Conservation (phyloP, 2,113 vertebrate species). For the Lepidiolamprologus cunningtoni region DNA sequence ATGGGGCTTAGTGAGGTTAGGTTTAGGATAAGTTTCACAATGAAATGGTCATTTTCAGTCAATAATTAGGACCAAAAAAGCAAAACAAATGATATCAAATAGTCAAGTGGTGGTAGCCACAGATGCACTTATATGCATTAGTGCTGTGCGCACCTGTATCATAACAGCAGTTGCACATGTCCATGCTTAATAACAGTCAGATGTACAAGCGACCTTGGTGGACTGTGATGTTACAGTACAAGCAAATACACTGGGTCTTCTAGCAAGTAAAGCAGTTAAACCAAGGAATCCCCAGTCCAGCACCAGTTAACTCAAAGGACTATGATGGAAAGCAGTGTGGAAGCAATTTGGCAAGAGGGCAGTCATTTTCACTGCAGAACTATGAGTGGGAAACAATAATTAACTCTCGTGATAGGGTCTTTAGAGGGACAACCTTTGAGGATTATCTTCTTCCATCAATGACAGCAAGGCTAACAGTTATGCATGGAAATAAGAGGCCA, state of each 20-base stretch:
- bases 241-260: background rate
- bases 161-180: background rate
- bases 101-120: background rate
- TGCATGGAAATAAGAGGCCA: conserved; percentile 37
- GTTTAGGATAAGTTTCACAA: background rate
- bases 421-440: conserved; percentile 34
- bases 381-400: conserved; percentile 30
- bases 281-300: background rate
- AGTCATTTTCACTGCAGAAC: conserved; percentile 31
- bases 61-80: background rate
- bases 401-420: conserved; percentile 27
- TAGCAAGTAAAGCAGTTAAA: background rate
- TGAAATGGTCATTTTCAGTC: background rate
- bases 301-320: background rate
- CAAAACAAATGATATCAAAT: background rate
- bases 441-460: conserved; percentile 33
- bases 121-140: background rate
- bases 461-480: conserved; percentile 47
- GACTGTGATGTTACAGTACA: background rate
- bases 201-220: background rate
- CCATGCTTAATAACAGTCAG: background rate
- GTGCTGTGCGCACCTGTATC: background rate
- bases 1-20: background rate
- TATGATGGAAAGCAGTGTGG: background rate
- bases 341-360: background rate